Percentiles rank a stretch among this genome's conserved stretches.
These are phyloP conservation scores for Australoheros facetus DNA, from an alignment of 2,797 vertebrate genomes.

Conservation along the genomic window DNA sequence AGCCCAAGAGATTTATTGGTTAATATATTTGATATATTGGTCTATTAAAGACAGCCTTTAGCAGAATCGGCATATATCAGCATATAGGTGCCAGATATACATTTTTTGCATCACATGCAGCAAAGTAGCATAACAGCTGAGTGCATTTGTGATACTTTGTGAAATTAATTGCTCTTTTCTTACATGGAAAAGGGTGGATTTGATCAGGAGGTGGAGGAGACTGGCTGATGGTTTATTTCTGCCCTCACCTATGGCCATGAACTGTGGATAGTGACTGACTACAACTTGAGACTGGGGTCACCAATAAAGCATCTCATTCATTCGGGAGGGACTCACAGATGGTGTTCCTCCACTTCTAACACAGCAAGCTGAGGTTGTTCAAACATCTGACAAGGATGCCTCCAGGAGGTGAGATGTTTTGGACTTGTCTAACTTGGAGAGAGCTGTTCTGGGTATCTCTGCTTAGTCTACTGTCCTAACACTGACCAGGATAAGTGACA, in stretches of 20 bases:
- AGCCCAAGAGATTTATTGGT: neutral
- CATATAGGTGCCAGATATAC: neutral
- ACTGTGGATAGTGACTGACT: neutral
- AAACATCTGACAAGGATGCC: fast-evolving
- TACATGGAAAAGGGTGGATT: fast-evolving
- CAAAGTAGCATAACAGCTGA: fast-evolving
- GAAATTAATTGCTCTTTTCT: neutral
- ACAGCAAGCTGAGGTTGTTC: neutral
- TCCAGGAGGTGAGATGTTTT: neutral
- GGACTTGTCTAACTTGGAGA: neutral
- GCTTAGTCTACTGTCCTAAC: neutral
- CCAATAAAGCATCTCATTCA: neutral
- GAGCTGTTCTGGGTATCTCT: neutral
- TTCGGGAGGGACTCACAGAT: neutral
- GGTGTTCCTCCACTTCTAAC: neutral
- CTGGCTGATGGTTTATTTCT: neutral
- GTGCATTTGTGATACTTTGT: neutral
- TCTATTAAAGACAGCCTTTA: neutral
- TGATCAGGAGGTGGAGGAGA: neutral
- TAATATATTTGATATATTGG: neutral
- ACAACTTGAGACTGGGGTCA: neutral
- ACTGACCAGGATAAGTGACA: no score
- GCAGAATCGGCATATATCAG: neutral
- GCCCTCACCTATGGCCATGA: fast-evolving
- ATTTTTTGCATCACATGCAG: neutral